These are phyloP conservation scores for Danaus chrysippus DNA, from an alignment of 2,888 invertebrate species.

Conservation along the genomic window DNA sequence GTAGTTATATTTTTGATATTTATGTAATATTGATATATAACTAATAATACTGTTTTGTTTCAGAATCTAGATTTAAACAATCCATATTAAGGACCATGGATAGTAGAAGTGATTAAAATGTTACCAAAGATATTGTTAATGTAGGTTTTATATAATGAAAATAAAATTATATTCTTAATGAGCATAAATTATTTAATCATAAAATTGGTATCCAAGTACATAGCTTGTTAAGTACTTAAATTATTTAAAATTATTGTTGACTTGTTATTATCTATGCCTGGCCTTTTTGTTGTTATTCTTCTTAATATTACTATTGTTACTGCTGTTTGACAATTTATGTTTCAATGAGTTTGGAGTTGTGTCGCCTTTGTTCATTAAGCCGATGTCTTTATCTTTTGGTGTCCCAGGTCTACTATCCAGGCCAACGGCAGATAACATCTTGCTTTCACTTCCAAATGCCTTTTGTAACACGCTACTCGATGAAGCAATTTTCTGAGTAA, in stretches of 20 bases:
- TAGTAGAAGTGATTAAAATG: constrained; percentile 48
- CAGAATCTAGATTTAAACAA: constrained; percentile 73
- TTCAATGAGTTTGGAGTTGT: constrained; percentile 68
- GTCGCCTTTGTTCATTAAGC: constrained; percentile 58
- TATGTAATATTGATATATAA: constrained; percentile 1
- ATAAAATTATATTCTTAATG: constrained; percentile 13
- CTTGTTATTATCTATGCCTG: constrained; percentile 82
- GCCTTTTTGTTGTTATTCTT: constrained; percentile 90
- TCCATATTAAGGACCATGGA: constrained; percentile 54
- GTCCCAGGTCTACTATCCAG: constrained; percentile 71
- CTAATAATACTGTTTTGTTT: constrained; percentile 37
- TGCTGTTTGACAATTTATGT: constrained; percentile 70
- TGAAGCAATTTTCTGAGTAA: constrained; percentile 63
- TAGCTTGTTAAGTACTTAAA: constrained; percentile 14
- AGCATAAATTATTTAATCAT: constrained; percentile 22
- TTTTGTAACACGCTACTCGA: constrained; percentile 67
- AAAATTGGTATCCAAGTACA: constrained; percentile 17
- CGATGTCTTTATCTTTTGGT: constrained; percentile 71
- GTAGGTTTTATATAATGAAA: constrained; percentile 19
- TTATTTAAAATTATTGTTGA: not conserved
- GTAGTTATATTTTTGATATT: constrained; percentile 31
- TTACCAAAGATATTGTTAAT: constrained; percentile 15
- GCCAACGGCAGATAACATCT: constrained; percentile 62
- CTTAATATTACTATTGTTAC: constrained; percentile 79
- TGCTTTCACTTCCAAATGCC: constrained; percentile 63